These are phyloP conservation scores for Andrena dorsata DNA, from an alignment of 2,888 invertebrate species.

Conservation along the genomic window DNA sequence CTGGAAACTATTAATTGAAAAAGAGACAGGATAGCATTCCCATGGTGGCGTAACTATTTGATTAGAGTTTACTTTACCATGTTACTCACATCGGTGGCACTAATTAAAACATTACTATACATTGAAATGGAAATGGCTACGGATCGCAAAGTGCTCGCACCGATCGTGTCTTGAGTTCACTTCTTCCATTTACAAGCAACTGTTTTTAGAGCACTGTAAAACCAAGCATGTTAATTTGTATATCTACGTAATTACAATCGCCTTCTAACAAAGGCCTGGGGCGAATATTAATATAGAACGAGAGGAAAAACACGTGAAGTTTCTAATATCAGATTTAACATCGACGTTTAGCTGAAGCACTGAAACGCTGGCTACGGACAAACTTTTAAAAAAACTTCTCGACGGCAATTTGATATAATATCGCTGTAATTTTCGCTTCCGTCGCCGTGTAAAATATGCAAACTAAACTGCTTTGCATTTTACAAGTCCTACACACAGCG, in stretches of 20 bases:
- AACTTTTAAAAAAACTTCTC: neutral
- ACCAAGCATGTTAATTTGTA: neutral
- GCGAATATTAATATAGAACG: neutral
- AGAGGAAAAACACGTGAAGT: neutral
- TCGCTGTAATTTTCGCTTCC: constrained; percentile 11
- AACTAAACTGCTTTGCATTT: constrained; percentile 13
- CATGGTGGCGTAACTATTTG: too few relatives aligned
- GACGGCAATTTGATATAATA: constrained; percentile 4
- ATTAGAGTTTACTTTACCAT: too few relatives aligned
- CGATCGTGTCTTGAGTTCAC: neutral
- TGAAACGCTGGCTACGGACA: neutral
- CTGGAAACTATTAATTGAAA: too few relatives aligned
- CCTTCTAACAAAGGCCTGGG: neutral
- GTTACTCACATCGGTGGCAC: too few relatives aligned
- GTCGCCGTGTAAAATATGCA: constrained; percentile 12
- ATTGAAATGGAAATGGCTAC: too few relatives aligned
- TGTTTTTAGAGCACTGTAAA: neutral
- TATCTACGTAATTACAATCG: neutral
- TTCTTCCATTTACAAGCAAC: neutral
- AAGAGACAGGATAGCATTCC: too few relatives aligned
- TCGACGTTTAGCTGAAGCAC: neutral
- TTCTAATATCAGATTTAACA: neutral
- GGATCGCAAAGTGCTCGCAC: too few relatives aligned
- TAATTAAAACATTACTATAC: too few relatives aligned
- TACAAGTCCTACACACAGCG: constrained; percentile 6